Percentiles rank a stretch among this genome's conserved stretches.
Evolutionary conservation across 2,113 vertebrate genomes (phyloP).

Genomic region (Columba janthina): DNA sequence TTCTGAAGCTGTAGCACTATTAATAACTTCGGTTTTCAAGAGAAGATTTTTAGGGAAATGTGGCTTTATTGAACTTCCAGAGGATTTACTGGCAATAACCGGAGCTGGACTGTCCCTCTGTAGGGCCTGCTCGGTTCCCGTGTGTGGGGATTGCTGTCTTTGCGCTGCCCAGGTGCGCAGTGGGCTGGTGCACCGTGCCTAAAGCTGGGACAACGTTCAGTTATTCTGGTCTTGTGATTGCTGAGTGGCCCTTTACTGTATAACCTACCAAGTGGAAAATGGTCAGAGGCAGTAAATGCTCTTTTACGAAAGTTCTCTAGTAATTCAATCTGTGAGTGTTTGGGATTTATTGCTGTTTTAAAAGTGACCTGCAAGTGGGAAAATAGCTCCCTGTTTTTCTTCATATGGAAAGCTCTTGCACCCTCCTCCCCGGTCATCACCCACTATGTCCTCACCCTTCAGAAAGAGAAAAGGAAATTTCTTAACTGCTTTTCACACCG

Average conservation of each 20-base stretch:
- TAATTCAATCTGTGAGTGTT: neutral
- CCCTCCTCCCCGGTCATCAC: neutral
- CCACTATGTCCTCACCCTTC: neutral
- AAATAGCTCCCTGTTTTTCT: neutral
- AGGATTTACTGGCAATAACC: fast-evolving
- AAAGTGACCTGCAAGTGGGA: neutral
- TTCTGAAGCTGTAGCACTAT: neutral
- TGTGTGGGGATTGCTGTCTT: fast-evolving
- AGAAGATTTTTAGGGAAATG: neutral
- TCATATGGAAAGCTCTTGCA: neutral
- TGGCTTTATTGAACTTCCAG: neutral
- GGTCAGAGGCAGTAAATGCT: neutral
- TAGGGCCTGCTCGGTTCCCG: neutral
- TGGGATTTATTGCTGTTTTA: neutral
- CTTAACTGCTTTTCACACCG: neutral
- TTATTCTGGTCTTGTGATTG: neutral
- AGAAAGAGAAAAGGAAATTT: neutral
- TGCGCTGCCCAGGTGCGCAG: neutral
- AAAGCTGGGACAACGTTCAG: neutral
- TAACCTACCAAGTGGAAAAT: neutral
- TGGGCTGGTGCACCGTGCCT: neutral
- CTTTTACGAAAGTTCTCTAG: neutral
- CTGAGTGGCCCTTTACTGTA: neutral
- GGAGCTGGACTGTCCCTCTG: neutral
- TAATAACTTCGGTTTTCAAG: neutral